Conservation (phyloP, 2,888 invertebrate species). For the Cyaniris semiargus region DNA sequence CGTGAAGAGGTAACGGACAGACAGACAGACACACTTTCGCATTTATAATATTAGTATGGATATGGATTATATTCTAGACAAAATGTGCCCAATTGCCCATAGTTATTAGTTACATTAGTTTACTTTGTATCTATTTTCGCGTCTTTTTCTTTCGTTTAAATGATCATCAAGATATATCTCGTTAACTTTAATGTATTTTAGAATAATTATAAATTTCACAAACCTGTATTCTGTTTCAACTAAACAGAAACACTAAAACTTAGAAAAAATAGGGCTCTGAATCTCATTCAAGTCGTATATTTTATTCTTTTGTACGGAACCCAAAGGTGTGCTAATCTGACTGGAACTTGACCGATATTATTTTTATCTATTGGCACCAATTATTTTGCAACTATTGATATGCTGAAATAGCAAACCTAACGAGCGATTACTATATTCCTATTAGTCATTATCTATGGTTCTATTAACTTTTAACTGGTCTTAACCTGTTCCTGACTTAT, state of each 20-base stretch:
- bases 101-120: no score
- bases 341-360: background rate
- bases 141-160: background rate
- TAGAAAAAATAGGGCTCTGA: background rate
- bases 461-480: background rate
- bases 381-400: background rate
- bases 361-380: background rate
- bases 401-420: background rate
- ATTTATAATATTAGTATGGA: no score
- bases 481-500: background rate
- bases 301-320: background rate
- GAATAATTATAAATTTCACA: background rate
- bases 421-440: background rate
- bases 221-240: background rate
- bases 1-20: no score
- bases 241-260: background rate
- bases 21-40: no score
- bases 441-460: background rate
- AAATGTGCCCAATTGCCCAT: no score
- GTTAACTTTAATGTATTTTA: background rate
- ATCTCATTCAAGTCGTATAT: no score
- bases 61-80: no score
- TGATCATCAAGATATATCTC: background rate
- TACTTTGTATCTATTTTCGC: background rate
- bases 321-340: background rate